Percentiles rank a stretch among this genome's conserved stretches.
phyloP scores from a whole-genome alignment of 1,140 invertebrate species.

The Drosophila bifasciata region DNA sequence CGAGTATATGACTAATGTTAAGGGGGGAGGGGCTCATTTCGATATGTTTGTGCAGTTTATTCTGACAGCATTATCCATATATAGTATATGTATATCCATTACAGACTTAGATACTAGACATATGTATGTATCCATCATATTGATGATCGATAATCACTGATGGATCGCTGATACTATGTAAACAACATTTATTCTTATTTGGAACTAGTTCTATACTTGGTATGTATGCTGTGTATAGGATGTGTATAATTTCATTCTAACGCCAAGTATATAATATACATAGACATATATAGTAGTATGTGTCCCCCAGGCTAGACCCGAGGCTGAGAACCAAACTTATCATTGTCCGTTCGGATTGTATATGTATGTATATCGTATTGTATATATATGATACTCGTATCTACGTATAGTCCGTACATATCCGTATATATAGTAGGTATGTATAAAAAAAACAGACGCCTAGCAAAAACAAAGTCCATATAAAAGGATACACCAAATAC shows the following conservation, averaged over 20 bases:
- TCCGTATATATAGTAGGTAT: constrained; percentile 14
- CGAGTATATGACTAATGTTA: too few relatives aligned
- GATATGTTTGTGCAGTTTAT: constrained; percentile 51
- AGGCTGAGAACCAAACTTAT: too few relatives aligned
- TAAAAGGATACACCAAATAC: constrained; percentile 31
- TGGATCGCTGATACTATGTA: constrained; percentile 2
- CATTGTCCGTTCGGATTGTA: too few relatives aligned
- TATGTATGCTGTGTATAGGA: constrained; percentile 3
- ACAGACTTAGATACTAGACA: constrained; percentile 24
- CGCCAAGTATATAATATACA: constrained; percentile 5
- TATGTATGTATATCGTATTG: constrained; percentile 17
- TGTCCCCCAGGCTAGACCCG: too few relatives aligned
- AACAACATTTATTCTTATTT: constrained; percentile 9
- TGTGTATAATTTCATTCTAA: constrained; percentile 34
- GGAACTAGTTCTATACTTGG: constrained; percentile 17
- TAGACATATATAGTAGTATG: too few relatives aligned
- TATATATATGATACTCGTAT: constrained; percentile 17
- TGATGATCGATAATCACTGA: constrained; percentile 1
- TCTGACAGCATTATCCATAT: constrained; percentile 27
- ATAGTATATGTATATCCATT: constrained; percentile 17
- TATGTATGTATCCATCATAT: constrained; percentile 8
- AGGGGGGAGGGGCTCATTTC: neutral
- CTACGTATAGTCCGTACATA: constrained; percentile 13
- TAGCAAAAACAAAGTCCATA: constrained; percentile 50
- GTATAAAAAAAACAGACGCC: constrained; percentile 43